Conservation (phyloP, 2,113 vertebrate species). For the Atherinomorus stipes region DNA sequence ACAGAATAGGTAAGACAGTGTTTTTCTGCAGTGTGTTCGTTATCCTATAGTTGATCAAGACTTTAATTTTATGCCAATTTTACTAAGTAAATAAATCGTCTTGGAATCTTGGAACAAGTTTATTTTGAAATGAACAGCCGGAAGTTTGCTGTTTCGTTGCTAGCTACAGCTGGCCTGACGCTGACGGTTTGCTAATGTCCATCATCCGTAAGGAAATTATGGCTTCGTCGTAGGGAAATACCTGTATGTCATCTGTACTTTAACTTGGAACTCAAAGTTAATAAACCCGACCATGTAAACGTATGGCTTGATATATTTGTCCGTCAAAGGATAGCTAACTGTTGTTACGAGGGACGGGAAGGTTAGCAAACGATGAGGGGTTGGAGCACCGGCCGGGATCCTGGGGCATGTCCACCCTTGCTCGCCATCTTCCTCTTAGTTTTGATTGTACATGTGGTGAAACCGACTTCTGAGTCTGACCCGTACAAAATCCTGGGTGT, state of each 20-base stretch:
- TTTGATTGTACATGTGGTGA: constrained; percentile 63
- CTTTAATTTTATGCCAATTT: no score
- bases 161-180: not conserved
- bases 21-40: no score
- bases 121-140: constrained; percentile 52
- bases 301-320: not conserved
- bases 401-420: constrained; percentile 16
- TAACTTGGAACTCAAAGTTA: not conserved
- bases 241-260: not conserved
- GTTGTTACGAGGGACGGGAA: constrained; percentile 21
- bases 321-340: constrained; percentile 3
- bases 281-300: constrained; percentile 18
- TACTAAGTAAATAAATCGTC: no score
- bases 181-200: constrained; percentile 7
- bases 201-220: constrained; percentile 37
- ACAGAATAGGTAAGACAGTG: no score
- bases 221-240: constrained; percentile 18
- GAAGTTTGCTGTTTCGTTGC: not conserved
- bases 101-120: not conserved
- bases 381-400: constrained; percentile 12
- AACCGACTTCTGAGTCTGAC: constrained; percentile 85
- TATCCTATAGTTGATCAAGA: no score
- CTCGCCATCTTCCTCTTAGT: constrained; percentile 82
- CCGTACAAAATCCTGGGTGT: constrained; percentile 92
- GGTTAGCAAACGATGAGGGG: constrained; percentile 39